These are phyloP conservation scores for Orchestia grillus DNA, from an alignment of 1,140 invertebrate genomes.

Conservation along the genomic window DNA sequence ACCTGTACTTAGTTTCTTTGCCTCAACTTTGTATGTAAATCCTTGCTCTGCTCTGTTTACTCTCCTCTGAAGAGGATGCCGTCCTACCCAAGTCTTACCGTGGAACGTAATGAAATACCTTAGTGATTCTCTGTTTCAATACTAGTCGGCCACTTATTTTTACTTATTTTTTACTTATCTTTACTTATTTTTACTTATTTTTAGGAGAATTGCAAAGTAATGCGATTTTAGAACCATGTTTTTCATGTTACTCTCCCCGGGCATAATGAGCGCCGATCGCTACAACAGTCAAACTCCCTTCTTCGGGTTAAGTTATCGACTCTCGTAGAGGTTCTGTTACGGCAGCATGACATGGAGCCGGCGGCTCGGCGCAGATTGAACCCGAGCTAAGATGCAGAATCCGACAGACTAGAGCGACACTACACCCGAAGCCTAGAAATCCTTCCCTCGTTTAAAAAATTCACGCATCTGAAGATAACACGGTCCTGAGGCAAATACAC, in stretches of 20 bases:
- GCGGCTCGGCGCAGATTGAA: background rate
- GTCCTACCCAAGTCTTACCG: background rate
- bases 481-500: no score
- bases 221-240: no score
- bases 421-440: no score
- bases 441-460: no score
- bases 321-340: background rate
- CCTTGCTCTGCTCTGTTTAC: background rate
- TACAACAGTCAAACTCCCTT: background rate
- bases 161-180: no score
- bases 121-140: no score
- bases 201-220: no score
- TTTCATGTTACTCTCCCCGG: background rate
- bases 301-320: background rate
- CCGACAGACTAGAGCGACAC: background rate
- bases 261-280: background rate
- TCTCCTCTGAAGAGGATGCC: background rate
- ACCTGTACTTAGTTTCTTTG: background rate
- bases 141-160: background rate
- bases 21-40: background rate
- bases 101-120: no score
- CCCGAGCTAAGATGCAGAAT: background rate
- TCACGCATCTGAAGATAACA: no score
- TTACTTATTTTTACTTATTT: no score
- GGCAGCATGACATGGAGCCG: background rate